phyloP scores from a whole-genome alignment of 53 echinoderm and acorn worm species.

The Paracentrotus lividus region DNA sequence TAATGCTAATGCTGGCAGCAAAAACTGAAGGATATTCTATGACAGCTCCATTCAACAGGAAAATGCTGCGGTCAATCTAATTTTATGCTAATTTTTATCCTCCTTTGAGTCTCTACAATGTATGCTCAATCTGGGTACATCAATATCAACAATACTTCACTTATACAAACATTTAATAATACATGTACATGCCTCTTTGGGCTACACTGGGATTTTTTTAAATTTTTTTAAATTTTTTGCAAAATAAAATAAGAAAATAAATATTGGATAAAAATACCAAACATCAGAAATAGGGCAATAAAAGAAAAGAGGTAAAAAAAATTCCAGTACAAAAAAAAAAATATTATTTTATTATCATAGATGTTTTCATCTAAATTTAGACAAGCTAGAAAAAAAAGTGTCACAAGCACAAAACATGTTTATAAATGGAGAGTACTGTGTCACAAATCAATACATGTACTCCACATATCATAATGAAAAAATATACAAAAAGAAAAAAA shows the following conservation, averaged over 20 bases:
- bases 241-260: too few species aligned
- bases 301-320: background rate
- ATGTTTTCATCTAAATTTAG: background rate
- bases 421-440: background rate
- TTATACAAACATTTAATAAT: too few species aligned
- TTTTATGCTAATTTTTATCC: background rate
- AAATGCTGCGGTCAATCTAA: background rate
- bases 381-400: background rate
- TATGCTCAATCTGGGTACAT: background rate
- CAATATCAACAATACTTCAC: background rate
- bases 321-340: background rate
- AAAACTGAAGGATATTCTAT: background rate
- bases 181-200: too few species aligned
- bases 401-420: background rate
- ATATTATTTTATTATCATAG: background rate
- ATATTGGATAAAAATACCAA: too few species aligned
- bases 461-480: background rate
- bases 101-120: background rate
- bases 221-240: too few species aligned
- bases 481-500: background rate
- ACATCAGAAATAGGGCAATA: background rate
- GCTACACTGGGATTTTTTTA: too few species aligned
- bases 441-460: background rate
- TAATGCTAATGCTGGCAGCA: background rate
- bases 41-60: background rate